These are phyloP conservation scores for Paraescarpia echinospica DNA, from an alignment of 1,140 invertebrate species.

Conservation along the genomic window DNA sequence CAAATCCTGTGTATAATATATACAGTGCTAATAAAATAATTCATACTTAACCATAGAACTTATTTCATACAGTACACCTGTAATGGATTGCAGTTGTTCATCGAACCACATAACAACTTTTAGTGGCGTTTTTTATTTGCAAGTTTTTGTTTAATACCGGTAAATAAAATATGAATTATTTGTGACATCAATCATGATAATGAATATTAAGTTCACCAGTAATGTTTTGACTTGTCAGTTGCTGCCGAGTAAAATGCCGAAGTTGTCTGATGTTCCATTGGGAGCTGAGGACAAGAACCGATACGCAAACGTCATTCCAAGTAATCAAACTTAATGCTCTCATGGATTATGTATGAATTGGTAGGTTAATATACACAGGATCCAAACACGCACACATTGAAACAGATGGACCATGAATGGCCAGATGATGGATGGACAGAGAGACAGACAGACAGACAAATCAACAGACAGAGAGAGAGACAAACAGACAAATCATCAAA, in stretches of 20 bases:
- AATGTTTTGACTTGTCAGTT: constrained; percentile 36
- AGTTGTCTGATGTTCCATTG: constrained; percentile 65
- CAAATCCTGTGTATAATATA: too few relatives aligned
- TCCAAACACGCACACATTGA: not conserved
- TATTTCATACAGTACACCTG: too few relatives aligned
- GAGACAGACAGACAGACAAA: too few relatives aligned
- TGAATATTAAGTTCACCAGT: too few relatives aligned
- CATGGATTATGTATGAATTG: not conserved
- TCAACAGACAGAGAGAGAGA: too few relatives aligned
- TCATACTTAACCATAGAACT: too few relatives aligned
- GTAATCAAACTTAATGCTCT: constrained; percentile 37
- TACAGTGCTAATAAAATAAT: too few relatives aligned
- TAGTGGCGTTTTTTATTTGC: not conserved
- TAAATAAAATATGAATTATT: not conserved
- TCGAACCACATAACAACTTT: too few relatives aligned
- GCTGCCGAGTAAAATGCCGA: constrained; percentile 41
- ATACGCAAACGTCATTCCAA: constrained; percentile 89
- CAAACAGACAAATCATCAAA: too few relatives aligned
- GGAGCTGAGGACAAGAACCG: constrained; percentile 89
- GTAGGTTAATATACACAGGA: not conserved
- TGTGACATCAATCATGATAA: not conserved
- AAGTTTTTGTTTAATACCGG: not conserved
- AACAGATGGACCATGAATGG: too few relatives aligned
- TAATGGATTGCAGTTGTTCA: too few relatives aligned
- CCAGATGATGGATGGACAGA: too few relatives aligned